Base-by-base conservation (phyloP, 2,797 vertebrate genomes). In the Ptychadena robeensis region DNA sequence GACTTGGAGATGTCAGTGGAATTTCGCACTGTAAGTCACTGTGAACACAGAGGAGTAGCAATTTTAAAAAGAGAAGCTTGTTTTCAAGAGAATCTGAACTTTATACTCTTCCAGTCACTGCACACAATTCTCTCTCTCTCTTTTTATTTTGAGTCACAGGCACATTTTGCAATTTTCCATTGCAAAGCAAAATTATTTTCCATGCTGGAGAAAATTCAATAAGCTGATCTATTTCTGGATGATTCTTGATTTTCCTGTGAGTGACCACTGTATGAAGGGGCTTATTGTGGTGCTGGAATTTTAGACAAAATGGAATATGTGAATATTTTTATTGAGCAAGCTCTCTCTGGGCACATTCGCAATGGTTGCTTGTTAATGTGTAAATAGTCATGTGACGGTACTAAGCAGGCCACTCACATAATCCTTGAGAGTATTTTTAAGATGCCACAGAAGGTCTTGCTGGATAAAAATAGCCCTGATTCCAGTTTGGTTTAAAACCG, bases 141-240 rank as follows among this genome's bases (percentile, higher is more conserved):
- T 53, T 74, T 64, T 82, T 79, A 74, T 65, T 82, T 72, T 79
- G 31, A 83, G 40, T 48, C 72, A 63, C 75, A 34, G 81, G 72
- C 66, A 76, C 53, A 85, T 85, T 76, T 81, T 65, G 64, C 68
- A 76, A 76, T 81, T 85, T 85, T 85, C 83, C 83, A 85, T 85
- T 85, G 83, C 78, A 81, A 76, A 76, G 66, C 66, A 71, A 63
- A 80, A 76, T 85, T 38, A 75, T 80, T 85, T 82, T 85, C 83
- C 83, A 61, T 76, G 65, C 78, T 85, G 72, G 72, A 72, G 31
- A 85, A 81, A 75, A 71, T 76, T 85, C 72, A 81, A 85, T 76
- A 85, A 85, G 65, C 53, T 38, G 9, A 44, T 75, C 72, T 85
- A 85, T 85, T 85, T 80, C 71, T 76, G 83, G 72, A 71, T 57